Evolutionary conservation across 1,140 invertebrate species (phyloP).

Genomic region (Aphelenchoides fujianensis): DNA sequence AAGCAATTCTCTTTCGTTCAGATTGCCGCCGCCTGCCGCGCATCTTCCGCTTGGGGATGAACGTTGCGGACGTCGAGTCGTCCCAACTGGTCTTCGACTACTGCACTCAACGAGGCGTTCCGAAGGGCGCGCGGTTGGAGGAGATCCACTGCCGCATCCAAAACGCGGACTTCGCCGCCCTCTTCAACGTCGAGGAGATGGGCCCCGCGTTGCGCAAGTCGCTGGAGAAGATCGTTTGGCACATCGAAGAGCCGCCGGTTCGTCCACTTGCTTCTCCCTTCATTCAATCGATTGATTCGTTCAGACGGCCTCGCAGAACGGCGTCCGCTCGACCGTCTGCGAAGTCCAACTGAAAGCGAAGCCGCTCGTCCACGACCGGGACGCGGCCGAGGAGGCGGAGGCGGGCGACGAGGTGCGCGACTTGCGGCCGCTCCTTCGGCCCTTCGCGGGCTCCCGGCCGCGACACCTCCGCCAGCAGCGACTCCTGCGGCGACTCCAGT

Average conservation of each 20-base stretch:
- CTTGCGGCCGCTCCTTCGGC: too few species aligned
- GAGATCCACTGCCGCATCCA: slow-evolving; percentile 11
- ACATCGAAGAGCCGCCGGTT: slow-evolving; percentile 12
- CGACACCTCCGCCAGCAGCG: too few species aligned
- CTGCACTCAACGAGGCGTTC: slow-evolving; percentile 6
- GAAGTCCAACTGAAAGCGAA: slow-evolving; percentile 7
- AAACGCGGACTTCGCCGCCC: not conserved
- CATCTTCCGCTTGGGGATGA: slow-evolving; percentile 1
- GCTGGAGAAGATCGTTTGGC: slow-evolving; percentile 8
- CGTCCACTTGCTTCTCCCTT: not conserved
- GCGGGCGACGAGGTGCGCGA: too few species aligned
- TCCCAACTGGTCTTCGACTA: not conserved
- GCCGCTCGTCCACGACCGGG: too few species aligned
- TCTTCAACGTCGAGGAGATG: slow-evolving; percentile 9
- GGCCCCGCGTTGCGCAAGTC: not conserved
- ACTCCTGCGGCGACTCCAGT: too few species aligned
- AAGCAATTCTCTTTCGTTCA: too few species aligned
- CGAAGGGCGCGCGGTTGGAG: not conserved
- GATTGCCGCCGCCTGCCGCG: not conserved
- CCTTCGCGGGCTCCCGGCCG: too few species aligned
- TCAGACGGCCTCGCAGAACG: too few species aligned
- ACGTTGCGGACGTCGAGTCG: not conserved
- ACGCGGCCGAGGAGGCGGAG: too few species aligned
- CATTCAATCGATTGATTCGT: too few species aligned
- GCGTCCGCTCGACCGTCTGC: not conserved